These are phyloP conservation scores for Saccostrea cuccullata DNA, from an alignment of 1,140 invertebrate genomes.

Conservation along the genomic window DNA sequence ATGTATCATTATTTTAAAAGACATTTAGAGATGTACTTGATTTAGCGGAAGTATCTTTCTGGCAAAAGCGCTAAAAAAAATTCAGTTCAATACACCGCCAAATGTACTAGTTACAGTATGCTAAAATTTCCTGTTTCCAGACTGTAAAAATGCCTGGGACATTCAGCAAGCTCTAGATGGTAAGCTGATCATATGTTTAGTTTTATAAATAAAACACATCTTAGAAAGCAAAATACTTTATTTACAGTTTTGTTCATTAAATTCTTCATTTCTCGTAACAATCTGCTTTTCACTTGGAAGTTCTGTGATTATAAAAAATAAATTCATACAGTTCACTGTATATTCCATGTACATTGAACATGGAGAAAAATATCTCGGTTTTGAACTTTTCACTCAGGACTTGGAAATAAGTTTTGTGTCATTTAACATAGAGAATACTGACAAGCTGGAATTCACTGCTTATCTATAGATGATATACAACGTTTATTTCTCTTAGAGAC, in stretches of 20 bases:
- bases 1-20: too few species aligned
- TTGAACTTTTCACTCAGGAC: background rate
- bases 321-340: background rate
- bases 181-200: too few species aligned
- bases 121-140: too few species aligned
- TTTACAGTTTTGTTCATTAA: background rate
- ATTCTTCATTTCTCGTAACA: background rate
- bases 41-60: too few species aligned
- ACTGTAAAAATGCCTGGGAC: too few species aligned
- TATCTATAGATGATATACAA: background rate
- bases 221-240: slow-evolving; percentile 10
- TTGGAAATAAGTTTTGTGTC: background rate
- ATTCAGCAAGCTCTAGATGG: too few species aligned
- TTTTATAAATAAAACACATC: too few species aligned
- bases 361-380: background rate
- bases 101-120: too few species aligned
- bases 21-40: too few species aligned
- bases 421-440: background rate
- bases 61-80: too few species aligned
- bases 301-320: background rate
- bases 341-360: background rate
- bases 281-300: background rate
- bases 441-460: background rate
- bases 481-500: background rate
- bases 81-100: too few species aligned